Base-by-base conservation (phyloP, 2,888 invertebrate species). In the Mystacides longicornis region DNA sequence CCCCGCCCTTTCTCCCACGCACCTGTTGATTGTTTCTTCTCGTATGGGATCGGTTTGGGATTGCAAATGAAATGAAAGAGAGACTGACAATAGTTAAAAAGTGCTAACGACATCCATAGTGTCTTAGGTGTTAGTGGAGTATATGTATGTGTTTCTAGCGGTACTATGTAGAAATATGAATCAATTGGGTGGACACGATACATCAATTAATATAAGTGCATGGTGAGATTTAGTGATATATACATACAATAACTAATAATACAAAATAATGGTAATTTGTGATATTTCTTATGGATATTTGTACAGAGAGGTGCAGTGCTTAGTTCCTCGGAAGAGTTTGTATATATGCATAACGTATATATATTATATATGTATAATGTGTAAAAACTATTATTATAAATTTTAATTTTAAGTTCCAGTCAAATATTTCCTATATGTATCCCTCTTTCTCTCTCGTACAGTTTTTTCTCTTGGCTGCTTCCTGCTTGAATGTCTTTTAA, bases 1-100 rank as follows among this genome's bases (percentile, higher is more conserved):
- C 67, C 67, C 66, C 65, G 66, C 65, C 66, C 65, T 67, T 62
- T 65, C 70, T 65, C 71, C 73, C 73, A 71, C 71, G 69, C 70
- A 69, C 72, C 64, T 72, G 62, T 70, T 71, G 66, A 75, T 74
- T 72, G n/a, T 37, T 37, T 37, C 7, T 37, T 14, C 4, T 37
- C 37, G 14, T 16, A 37, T 37, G 37, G 37, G 37, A 14, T 7
- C 7, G 16, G 3, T 27, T 7, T 11, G 5, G 4, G 3, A 37
- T 37, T 37, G 37, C 16, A 3, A 37, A n/a, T 3, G 4, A n/a
- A 14, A 37, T n/a, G 7, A n/a, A 37, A 37, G 14, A 37, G 3
- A 7, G 37, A 37, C 7, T 37, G 37, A 37, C 37, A 37, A 14
- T 37, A 14, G 37, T n/a, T n/a, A n/a, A n/a, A n/a, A n/a, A n/a